These are phyloP conservation scores for Acleris cristana DNA, from an alignment of 2,888 invertebrate genomes.

Conservation along the genomic window DNA sequence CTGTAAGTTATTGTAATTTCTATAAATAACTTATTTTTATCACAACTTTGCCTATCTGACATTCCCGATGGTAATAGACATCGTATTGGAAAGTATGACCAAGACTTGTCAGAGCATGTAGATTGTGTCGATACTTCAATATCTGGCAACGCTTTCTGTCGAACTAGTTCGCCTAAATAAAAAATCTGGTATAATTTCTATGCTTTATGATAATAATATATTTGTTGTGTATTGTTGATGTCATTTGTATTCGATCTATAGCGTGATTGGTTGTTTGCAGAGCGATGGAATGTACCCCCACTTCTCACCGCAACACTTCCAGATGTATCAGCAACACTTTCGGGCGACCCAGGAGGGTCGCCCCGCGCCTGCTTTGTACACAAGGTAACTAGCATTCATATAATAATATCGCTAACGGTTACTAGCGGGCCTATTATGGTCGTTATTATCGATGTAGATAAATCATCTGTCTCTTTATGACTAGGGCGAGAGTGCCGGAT, in stretches of 20 bases:
- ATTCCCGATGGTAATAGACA: no score
- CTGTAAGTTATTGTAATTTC: no score
- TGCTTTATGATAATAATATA: constrained; percentile 32
- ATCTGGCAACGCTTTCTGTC: no score
- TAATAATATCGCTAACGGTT: neutral
- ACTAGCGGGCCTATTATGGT: no score
- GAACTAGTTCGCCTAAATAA: constrained; percentile 43
- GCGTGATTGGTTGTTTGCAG: constrained; percentile 54
- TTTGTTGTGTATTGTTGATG: neutral
- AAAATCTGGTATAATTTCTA: constrained; percentile 12
- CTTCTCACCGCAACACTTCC: constrained; percentile 80
- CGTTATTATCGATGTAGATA: no score
- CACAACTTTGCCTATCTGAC: no score
- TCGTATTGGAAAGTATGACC: no score
- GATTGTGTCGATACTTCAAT: no score
- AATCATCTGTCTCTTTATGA: no score
- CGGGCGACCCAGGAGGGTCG: constrained; percentile 77
- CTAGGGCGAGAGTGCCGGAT: no score
- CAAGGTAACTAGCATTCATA: constrained; percentile 56
- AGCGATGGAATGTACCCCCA: constrained; percentile 80
- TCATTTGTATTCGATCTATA: neutral
- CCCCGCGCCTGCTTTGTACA: constrained; percentile 71
- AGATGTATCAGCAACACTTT: constrained; percentile 81
- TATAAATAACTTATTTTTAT: no score
- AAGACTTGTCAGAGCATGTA: no score